Percentiles rank a stretch among this genome's conserved stretches.
These are phyloP conservation scores for Monarcha castaneiventris DNA, from an alignment of 2,113 vertebrate genomes.

Conservation along the genomic window DNA sequence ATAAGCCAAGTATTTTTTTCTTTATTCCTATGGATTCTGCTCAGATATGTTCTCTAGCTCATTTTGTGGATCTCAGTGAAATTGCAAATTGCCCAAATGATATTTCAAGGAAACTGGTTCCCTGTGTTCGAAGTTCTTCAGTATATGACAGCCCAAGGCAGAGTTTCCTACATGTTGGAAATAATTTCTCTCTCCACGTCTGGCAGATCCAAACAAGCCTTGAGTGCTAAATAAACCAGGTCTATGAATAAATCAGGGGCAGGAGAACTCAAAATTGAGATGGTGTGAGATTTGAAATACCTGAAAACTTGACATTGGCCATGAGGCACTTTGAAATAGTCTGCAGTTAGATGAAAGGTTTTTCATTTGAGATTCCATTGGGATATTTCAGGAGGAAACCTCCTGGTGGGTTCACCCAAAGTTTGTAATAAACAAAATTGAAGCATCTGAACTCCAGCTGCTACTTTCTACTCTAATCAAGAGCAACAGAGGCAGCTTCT, in stretches of 20 bases:
- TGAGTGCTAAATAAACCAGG: slow-evolving; percentile 48
- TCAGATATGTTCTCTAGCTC: background rate
- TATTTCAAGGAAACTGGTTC: slow-evolving; percentile 29
- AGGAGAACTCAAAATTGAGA: background rate
- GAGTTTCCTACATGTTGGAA: slow-evolving; percentile 20
- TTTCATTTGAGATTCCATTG: background rate
- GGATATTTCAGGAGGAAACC: slow-evolving; percentile 33
- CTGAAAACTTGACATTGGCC: background rate
- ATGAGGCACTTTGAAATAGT: background rate
- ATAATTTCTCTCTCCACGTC: slow-evolving; percentile 11
- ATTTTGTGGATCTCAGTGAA: slow-evolving; percentile 27
- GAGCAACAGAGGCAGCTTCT: background rate
- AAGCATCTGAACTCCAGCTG: slow-evolving; percentile 47
- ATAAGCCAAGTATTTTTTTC: background rate
- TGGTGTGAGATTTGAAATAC: slow-evolving; percentile 1
- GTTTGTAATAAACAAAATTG: slow-evolving; percentile 41
- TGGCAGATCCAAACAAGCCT: slow-evolving; percentile 35
- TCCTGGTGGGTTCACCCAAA: slow-evolving; percentile 44
- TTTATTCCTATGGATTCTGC: background rate
- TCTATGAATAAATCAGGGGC: slow-evolving; percentile 53
- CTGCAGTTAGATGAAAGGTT: slow-evolving; percentile 5
- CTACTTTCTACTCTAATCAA: background rate
- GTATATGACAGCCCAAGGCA: slow-evolving; percentile 50
- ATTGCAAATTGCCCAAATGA: slow-evolving; percentile 20
- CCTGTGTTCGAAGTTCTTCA: background rate